A percentile compares a stretch with the other conserved stretches of the same genome.
Conservation (phyloP, 1,140 invertebrate genomes). For the Gonioctena quinquepunctata region DNA sequence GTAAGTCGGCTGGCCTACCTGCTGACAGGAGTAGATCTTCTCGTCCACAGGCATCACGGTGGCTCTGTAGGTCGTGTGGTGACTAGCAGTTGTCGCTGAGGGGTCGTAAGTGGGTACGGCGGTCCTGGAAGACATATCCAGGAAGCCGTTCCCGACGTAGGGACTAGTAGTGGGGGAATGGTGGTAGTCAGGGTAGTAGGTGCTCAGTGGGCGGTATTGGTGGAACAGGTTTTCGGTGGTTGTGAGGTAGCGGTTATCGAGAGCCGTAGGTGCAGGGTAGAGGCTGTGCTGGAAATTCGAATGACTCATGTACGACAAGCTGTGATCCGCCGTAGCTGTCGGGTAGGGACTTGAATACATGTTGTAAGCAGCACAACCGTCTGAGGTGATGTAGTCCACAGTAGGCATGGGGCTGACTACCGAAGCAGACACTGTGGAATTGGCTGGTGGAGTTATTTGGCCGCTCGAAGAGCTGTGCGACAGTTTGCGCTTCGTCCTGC, state of each 20-base stretch:
- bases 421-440: conserved; percentile 46
- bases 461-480: conserved; percentile 58
- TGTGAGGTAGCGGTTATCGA: conserved; percentile 75
- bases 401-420: conserved; percentile 55
- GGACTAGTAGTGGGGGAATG: conserved; percentile 62
- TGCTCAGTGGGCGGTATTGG: conserved; percentile 78
- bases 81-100: conserved; percentile 60
- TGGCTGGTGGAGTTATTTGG: conserved; percentile 47
- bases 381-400: conserved; percentile 69
- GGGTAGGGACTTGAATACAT: conserved; percentile 83
- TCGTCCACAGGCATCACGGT: conserved; percentile 61
- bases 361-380: conserved; percentile 74
- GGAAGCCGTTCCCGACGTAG: conserved; percentile 79
- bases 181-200: conserved; percentile 80
- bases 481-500: conserved; percentile 85
- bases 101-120: conserved; percentile 59
- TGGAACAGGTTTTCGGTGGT: conserved; percentile 83
- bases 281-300: conserved; percentile 73
- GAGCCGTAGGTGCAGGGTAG: conserved; percentile 68
- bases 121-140: conserved; percentile 65
- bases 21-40: conserved; percentile 67
- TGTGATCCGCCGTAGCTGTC: conserved; percentile 66
- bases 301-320: conserved; percentile 72
- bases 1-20: conserved; percentile 57
- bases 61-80: conserved; percentile 57